Percentiles rank a stretch among this genome's conserved stretches.
phyloP scores from a whole-genome alignment of 2,113 vertebrate genomes.

The Hiodon alosoides region DNA sequence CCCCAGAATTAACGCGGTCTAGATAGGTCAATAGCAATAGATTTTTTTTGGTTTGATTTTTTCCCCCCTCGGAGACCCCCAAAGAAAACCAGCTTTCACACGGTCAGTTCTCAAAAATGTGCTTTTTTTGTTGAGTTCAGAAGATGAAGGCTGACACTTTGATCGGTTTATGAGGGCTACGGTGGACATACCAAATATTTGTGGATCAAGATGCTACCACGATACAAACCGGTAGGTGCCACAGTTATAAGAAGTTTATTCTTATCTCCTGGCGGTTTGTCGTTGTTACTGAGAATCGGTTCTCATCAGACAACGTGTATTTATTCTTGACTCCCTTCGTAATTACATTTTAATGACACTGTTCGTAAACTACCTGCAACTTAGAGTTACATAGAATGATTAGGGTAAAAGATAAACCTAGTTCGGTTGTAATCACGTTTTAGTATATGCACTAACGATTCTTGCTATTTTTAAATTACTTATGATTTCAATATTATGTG shows the following conservation, averaged over 20 bases:
- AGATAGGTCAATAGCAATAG: neutral
- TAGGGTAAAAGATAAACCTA: too few relatives aligned
- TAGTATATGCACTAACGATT: too few relatives aligned
- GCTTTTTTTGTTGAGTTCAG: neutral
- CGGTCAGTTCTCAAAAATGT: neutral
- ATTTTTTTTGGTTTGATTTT: neutral
- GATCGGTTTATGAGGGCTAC: constrained; percentile 18
- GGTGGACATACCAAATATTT: constrained; percentile 19
- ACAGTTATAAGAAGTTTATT: constrained; percentile 7
- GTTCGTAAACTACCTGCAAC: too few relatives aligned
- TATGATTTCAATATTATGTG: too few relatives aligned
- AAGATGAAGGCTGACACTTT: neutral
- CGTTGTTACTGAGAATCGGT: neutral
- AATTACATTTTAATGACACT: too few relatives aligned
- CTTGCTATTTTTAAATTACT: too few relatives aligned
- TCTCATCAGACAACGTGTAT: neutral
- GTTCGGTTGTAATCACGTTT: too few relatives aligned
- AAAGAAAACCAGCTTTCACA: neutral
- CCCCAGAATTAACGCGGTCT: too few relatives aligned
- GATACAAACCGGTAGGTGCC: constrained; percentile 61
- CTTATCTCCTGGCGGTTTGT: neutral
- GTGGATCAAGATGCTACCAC: constrained; percentile 50
- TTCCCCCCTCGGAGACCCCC: neutral
- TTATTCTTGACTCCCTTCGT: too few relatives aligned
- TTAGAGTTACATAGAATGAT: too few relatives aligned